Conservation (phyloP, 2,113 vertebrate genomes). For the Osmerus eperlanus region DNA sequence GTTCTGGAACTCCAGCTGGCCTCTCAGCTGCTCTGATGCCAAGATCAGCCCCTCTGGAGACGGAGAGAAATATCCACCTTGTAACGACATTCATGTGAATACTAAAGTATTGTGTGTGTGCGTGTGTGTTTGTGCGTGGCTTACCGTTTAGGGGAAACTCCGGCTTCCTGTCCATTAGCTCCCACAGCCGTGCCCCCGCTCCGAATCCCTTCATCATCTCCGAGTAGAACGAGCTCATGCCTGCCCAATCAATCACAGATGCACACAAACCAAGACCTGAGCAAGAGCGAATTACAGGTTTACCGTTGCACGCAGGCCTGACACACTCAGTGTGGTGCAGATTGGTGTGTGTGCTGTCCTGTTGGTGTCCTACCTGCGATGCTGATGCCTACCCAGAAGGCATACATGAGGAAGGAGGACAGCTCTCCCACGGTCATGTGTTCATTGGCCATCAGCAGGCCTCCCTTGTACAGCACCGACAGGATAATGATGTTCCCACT, state of each 20-base stretch:
- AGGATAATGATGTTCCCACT: slow-evolving; percentile 94
- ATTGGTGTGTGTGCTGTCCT: neutral
- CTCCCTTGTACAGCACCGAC: slow-evolving; percentile 93
- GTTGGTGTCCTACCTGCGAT: slow-evolving; percentile 79
- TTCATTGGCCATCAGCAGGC: slow-evolving; percentile 85
- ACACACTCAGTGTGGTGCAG: neutral
- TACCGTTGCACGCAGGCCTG: no score
- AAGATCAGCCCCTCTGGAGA: slow-evolving; percentile 79
- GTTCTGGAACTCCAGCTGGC: slow-evolving; percentile 80
- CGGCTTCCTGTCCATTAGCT: slow-evolving; percentile 87
- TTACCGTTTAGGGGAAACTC: slow-evolving; percentile 83
- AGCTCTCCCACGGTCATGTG: slow-evolving; percentile 95
- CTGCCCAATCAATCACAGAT: slow-evolving; percentile 59
- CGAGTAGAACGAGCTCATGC: slow-evolving; percentile 94
- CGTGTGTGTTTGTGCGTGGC: slow-evolving; percentile 9
- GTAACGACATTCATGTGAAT: no score
- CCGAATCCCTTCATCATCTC: slow-evolving; percentile 97
- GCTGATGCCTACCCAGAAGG: slow-evolving; percentile 97
- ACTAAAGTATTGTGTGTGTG: neutral
- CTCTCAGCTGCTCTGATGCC: slow-evolving; percentile 76
- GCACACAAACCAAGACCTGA: neutral
- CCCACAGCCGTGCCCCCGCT: slow-evolving; percentile 91
- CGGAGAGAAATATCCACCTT: slow-evolving; percentile 3
- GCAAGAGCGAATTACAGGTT: neutral
- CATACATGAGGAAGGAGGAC: slow-evolving; percentile 96